These are phyloP conservation scores for Dexiosoma caninum DNA, from an alignment of 2,888 invertebrate genomes.

Conservation along the genomic window DNA sequence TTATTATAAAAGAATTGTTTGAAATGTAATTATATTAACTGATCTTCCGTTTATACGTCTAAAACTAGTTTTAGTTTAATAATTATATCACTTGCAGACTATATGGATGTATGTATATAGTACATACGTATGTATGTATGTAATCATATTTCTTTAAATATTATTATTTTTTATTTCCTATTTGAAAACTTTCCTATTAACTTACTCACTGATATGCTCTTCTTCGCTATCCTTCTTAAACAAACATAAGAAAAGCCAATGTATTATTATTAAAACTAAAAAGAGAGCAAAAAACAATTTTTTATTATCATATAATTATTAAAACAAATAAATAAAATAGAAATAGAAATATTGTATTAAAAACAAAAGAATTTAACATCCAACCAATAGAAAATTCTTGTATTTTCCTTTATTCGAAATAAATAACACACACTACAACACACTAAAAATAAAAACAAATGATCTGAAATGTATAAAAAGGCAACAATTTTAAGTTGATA, in stretches of 20 bases:
- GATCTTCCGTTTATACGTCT: constrained; percentile 56
- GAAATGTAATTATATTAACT: constrained; percentile 35
- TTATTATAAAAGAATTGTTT: constrained; percentile 52
- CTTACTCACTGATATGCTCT: constrained; percentile 22
- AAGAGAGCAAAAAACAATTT: constrained; percentile 16
- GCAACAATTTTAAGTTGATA: constrained; percentile 61
- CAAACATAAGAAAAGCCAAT: constrained; percentile 22
- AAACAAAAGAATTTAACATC: constrained; percentile 68
- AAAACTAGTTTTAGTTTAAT: constrained; percentile 45
- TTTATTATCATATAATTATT: constrained; percentile 46
- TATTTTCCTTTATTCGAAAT: constrained; percentile 48
- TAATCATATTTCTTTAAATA: constrained; percentile 41
- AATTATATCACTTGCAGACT: constrained; percentile 34
- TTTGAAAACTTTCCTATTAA: constrained; percentile 12
- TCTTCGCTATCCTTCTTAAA: constrained; percentile 28
- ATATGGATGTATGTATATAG: constrained; percentile 2
- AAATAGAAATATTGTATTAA: constrained; percentile 63
- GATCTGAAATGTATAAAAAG: constrained; percentile 61
- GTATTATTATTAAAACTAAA: constrained; percentile 23
- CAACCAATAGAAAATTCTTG: constrained; percentile 54
- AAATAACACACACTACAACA: constrained; percentile 19
- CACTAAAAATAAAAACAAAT: constrained; percentile 39
- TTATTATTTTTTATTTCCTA: constrained; percentile 19
- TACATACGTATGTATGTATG: background rate
- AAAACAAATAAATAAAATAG: constrained; percentile 23